Base-by-base conservation (phyloP, 2,888 invertebrate genomes). In the Chesias legatella region DNA sequence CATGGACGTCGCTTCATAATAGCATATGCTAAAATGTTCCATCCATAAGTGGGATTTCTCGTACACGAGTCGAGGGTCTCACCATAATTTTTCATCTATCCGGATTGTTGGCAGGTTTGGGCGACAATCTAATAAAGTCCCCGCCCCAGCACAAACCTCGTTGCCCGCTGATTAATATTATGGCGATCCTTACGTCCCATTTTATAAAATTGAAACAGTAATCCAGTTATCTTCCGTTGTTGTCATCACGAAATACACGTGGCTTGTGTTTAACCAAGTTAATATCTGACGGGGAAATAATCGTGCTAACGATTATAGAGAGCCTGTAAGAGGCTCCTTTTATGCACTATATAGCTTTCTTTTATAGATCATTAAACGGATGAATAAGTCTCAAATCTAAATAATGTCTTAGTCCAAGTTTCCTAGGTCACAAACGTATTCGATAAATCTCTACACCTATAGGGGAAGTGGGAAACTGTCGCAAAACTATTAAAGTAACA, bases 141-240 rank as follows among this genome's bases (percentile, higher is more conserved):
- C 73, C 79, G 73, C 73, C 49, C 75, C 84, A 71, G 67, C 67
- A 65, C 64, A 73, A 85, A 85, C 78, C 81, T 80, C 73, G 85
- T 85, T 86, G 85, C 84, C 79, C 79, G 67, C 82, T 84, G 84
- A 86, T 86, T 83, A 85, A 83, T 82, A 81, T 72, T 73, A 77
- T 73, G 72, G 74, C 70, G 66, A 68, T 73, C 65, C 64, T 67
- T 59, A 56, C 55, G 55, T 66, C 63, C 58, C 60, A 60, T 58
- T 63, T 62, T 68, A 71, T 67, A 69, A 75, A 75, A 78, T 79
- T 75, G 77, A 75, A 68, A 75, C 64, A 55, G 61, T 77, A 79
- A 79, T 78, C 48, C 43, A 56, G 56, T 73, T 70, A 64, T 45
- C 43, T 38, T 39, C 23, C 32, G 37, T 43, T 34, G 39, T 43